Evolutionary conservation across 2,888 invertebrate genomes (phyloP), one percentile per base, ranked within the genome.

Genomic region (Petrolisthes cinctipes): DNA sequence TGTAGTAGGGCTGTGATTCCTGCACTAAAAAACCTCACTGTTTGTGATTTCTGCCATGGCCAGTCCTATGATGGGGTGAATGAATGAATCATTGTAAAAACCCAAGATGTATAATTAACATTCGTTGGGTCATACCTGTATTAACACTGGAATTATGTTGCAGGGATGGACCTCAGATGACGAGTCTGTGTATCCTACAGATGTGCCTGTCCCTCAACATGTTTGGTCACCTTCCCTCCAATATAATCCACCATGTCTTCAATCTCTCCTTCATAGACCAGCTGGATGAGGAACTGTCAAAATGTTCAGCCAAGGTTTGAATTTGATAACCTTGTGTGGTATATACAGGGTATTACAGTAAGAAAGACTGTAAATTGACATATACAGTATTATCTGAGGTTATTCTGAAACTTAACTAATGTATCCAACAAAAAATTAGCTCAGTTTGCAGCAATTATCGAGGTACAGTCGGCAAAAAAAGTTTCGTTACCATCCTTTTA

Each of bases 191-290:
- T 0, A 92, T 95, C 82, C 92, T 95, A 9, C 94, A 95, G 91
- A 92, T 93, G 14, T 93, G 94, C 76, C 91, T 95, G 23, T 93
- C 94, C 0, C 91, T 95, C 14, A 94, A 94, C 89, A 95, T 93
- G 92, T 95, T 94, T 91, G 93, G 94, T 91, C 92, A 92, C 17
- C 92, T 95, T 76, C 93, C 94, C 0, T 92, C 93, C 81, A 92
- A 93, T 51, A 92, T 95, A 14, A 93, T 95, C 51, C 93, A 94
- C 91, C 93, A 93, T 91, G 94, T 95, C 76, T 95, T 95, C 92
- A 94, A 94, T 90, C 94, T 94, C 0, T 93, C 94, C 85, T 95
- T 95, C 92, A 93, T 95, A 91, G 94, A 94, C 91, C 93, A 94
- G 91, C 92, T 95, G 0, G 95, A 95, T 91, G 92, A 93, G 6